Percentiles rank a stretch among this genome's conserved stretches.
Evolutionary conservation across 2,888 invertebrate genomes (phyloP).

Genomic region (Falcaria lacertinaria): DNA sequence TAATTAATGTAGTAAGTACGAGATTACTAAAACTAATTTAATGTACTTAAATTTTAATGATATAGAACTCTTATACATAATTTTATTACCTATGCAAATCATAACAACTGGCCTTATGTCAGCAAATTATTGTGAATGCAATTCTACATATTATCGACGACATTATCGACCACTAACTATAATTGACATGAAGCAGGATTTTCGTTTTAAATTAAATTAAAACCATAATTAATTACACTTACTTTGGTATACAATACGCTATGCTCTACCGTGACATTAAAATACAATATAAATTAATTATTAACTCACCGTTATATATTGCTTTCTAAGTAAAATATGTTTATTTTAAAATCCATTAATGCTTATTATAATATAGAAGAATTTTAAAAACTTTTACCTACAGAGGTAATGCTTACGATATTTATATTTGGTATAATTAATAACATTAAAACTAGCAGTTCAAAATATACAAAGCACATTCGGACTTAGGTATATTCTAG

Average conservation of each 20-base stretch:
- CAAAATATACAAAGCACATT: constrained; percentile 70
- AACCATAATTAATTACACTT: constrained; percentile 29
- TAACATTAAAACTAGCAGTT: constrained; percentile 4
- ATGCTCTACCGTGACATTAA: no score
- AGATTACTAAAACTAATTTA: constrained; percentile 35
- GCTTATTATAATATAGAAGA: background rate
- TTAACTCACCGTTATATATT: no score
- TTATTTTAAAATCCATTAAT: background rate
- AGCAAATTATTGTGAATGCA: constrained; percentile 30
- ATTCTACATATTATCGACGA: constrained; percentile 34
- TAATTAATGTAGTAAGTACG: constrained; percentile 41
- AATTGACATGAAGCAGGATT: constrained; percentile 76
- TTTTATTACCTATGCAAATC: constrained; percentile 15
- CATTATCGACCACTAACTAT: constrained; percentile 55
- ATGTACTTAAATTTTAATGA: constrained; percentile 12
- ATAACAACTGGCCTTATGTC: constrained; percentile 35
- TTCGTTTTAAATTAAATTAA: constrained; percentile 39
- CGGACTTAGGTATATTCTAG: constrained; percentile 78
- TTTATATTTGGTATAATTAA: constrained; percentile 50
- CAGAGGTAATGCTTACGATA: background rate
- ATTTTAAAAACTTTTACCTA: background rate
- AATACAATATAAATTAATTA: no score
- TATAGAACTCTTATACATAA: constrained; percentile 2
- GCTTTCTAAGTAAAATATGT: no score
- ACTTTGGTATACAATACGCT: constrained; percentile 49